Conservation (phyloP, 2,797 vertebrate genomes). For the Poecilia gillii region DNA sequence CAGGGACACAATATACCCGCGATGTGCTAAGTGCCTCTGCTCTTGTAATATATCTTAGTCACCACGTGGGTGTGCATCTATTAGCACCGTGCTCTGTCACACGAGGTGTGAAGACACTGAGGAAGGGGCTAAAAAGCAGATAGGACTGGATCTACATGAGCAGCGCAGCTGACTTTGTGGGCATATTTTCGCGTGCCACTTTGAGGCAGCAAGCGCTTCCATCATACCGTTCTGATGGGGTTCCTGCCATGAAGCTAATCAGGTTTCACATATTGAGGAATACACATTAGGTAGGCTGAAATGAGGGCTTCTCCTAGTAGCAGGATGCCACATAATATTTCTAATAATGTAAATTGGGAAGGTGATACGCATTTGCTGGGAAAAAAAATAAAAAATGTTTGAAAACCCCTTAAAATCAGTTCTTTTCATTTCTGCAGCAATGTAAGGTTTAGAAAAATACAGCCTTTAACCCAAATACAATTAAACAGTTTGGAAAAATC, state of each 20-base stretch:
- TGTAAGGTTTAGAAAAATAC: background rate
- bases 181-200: background rate
- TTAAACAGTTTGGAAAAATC: background rate
- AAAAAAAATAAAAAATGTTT: background rate
- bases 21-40: constrained; percentile 62
- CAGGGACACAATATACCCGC: constrained; percentile 72
- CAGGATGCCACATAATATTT: background rate
- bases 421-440: background rate
- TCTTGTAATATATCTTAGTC: constrained; percentile 69
- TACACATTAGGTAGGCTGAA: background rate
- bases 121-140: constrained; percentile 60
- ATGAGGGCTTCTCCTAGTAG: background rate
- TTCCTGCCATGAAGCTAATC: background rate
- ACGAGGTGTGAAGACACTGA: constrained; percentile 67
- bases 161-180: background rate
- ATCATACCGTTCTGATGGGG: background rate
- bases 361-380: background rate
- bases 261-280: background rate
- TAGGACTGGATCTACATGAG: constrained; percentile 17
- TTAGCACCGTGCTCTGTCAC: constrained; percentile 68
- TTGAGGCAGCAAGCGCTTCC: background rate
- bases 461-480: background rate
- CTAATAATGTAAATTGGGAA: background rate
- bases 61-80: constrained; percentile 75
- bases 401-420: background rate